Base-by-base conservation (phyloP, 2,888 invertebrate species). In the Alentia gelatinosa region DNA sequence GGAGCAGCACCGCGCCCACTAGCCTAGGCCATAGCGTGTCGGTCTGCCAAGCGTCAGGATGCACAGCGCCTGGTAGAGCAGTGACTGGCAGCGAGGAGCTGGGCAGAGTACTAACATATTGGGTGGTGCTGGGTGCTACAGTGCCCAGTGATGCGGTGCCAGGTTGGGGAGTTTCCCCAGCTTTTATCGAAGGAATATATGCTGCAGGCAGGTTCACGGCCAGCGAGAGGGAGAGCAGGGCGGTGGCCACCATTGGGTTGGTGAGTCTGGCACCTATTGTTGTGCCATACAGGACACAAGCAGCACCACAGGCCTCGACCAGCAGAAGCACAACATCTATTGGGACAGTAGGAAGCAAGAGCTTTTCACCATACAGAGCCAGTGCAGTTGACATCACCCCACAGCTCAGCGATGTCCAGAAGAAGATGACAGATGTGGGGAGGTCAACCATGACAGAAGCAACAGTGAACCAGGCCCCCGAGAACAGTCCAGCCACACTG, bases 401-500 rank as follows among this genome's bases (percentile, higher is more conserved):
- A 83, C 83, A 83, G 39, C 1, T 19, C 39, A 83, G 26, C 1
- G 39, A 83, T 3, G 83, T 40, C 83, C 83, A 83, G 83, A 83
- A 83, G 40, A 83, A 40, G 39, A 83, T 1, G 19, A 35, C 37
- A 39, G 39, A 3, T 1, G 39, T 4, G 19, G 83, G 40, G 4
- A 83, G 23, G 83, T 83, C 83, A 7, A 0, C 19, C 5, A 35
- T 83, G 35, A 83, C 83, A 39, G 12, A 83, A 12, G n/a, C 30
- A 19, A 83, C 83, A 3, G 83, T 39, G 4, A 83, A 30, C 83
- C 83, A 83, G 7, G 83, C 83, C 1, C 83, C 83, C 9, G 1
- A 19, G 19, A 83, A 83, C 83, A 83, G 83, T 1, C 83, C 83
- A 12, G 37, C 39, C 39, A 83, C 83, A 35, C 83, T 83, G 39